phyloP scores from a whole-genome alignment of 2,797 vertebrate species.

The Cryptoprocta ferox region DNA sequence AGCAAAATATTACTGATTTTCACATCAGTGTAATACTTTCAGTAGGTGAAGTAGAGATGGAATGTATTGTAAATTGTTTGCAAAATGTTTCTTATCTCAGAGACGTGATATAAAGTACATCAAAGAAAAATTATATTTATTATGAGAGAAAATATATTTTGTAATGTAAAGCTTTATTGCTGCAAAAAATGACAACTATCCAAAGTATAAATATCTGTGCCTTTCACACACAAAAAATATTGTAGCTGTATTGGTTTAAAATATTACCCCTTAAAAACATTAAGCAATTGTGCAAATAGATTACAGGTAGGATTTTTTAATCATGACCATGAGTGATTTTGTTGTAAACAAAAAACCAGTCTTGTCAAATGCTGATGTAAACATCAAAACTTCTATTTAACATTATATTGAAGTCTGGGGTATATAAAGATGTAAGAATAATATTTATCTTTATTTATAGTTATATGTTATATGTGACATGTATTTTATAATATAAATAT shows the following conservation, averaged over 20 bases:
- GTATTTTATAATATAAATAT: not conserved
- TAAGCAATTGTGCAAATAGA: not conserved
- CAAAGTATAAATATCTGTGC: constrained; percentile 85
- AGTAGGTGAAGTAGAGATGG: constrained; percentile 79
- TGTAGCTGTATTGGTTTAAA: constrained; percentile 83
- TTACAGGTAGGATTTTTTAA: not conserved
- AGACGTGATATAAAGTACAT: constrained; percentile 84
- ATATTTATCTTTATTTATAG: not conserved
- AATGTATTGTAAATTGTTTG: constrained; percentile 83
- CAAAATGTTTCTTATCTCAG: constrained; percentile 83
- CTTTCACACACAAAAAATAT: constrained; percentile 85
- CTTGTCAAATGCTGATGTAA: not conserved
- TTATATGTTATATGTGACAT: not conserved
- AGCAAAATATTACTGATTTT: constrained; percentile 81
- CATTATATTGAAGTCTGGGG: not conserved
- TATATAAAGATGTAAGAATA: not conserved
- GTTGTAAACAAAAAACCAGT: not conserved
- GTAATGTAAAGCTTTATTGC: constrained; percentile 84
- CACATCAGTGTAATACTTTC: constrained; percentile 78
- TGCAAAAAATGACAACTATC: constrained; percentile 84
- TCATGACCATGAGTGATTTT: not conserved
- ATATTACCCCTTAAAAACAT: constrained; percentile 36
- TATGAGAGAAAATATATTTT: constrained; percentile 85
- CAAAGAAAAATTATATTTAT: constrained; percentile 85
- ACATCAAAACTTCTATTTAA: constrained; percentile 12